Evolutionary conservation across 2,113 vertebrate genomes (phyloP).

Genomic region (Rattus rattus): DNA sequence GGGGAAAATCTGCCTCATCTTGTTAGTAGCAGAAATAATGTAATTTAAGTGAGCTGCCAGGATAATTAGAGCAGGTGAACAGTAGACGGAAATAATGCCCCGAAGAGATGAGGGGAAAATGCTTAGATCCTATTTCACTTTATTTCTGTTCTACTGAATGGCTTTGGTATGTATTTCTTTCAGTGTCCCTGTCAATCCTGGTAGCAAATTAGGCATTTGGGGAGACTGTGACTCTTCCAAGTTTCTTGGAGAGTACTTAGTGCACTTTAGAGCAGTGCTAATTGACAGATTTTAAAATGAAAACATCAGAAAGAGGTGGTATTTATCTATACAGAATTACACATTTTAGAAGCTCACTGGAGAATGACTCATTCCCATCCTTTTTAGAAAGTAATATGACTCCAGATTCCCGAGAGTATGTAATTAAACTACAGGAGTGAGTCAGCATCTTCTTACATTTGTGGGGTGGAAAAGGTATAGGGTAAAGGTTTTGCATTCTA

Average conservation of each 20-base stretch:
- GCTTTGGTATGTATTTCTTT: constrained; percentile 58
- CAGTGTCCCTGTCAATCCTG: constrained; percentile 64
- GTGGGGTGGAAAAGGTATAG: not conserved
- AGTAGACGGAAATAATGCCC: constrained; percentile 77
- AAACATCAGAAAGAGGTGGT: constrained; percentile 72
- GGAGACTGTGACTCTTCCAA: constrained; percentile 72
- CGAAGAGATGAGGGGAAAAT: constrained; percentile 73
- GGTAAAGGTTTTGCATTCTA: not conserved
- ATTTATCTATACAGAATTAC: constrained; percentile 61
- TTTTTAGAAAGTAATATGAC: constrained; percentile 52
- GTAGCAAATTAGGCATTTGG: constrained; percentile 69
- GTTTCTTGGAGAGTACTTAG: constrained; percentile 53
- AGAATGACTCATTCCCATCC: constrained; percentile 63
- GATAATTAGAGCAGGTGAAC: constrained; percentile 82
- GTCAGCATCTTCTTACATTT: constrained; percentile 5
- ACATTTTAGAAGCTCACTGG: constrained; percentile 58
- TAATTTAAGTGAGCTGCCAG: constrained; percentile 73
- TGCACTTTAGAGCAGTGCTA: constrained; percentile 49
- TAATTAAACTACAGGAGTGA: constrained; percentile 58
- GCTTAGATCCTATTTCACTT: constrained; percentile 66
- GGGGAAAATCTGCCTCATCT: constrained; percentile 76
- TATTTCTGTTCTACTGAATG: constrained; percentile 56
- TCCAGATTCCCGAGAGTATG: constrained; percentile 37
- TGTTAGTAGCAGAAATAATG: constrained; percentile 78
- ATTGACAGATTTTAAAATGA: constrained; percentile 76